Evolutionary conservation across 2,888 invertebrate genomes (phyloP).

Genomic region (Eristalinus sepulchralis): DNA sequence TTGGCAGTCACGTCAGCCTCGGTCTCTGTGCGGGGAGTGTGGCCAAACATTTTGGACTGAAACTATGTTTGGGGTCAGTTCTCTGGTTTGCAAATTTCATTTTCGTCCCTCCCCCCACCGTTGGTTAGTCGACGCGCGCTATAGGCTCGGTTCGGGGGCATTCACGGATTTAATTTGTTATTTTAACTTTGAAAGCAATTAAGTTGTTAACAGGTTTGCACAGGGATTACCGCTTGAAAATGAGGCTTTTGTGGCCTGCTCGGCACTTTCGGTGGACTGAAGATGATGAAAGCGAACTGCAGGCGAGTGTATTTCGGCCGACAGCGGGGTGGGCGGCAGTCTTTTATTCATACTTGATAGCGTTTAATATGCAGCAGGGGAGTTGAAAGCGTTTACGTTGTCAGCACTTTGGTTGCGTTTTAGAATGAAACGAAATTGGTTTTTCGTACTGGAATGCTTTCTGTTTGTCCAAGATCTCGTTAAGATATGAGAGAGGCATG

Average conservation of each 20-base stretch:
- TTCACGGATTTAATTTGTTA: constrained; percentile 13
- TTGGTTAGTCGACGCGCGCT: neutral
- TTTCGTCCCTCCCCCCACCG: neutral
- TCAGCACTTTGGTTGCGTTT: neutral
- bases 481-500: too few relatives aligned
- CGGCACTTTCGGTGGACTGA: neutral
- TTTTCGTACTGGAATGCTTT: too few relatives aligned
- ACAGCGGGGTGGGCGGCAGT: neutral
- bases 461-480: too few relatives aligned
- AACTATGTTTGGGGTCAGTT: constrained; percentile 33
- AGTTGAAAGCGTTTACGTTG: neutral
- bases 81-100: neutral
- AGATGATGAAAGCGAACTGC: neutral
- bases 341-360: neutral
- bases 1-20: constrained; percentile 55
- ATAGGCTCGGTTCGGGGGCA: neutral
- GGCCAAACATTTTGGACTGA: constrained; percentile 25
- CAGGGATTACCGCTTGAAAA: neutral
- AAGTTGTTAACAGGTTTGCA: constrained; percentile 24
- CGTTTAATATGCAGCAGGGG: neutral
- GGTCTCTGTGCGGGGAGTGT: neutral
- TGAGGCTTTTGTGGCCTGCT: neutral
- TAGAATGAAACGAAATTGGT: neutral
- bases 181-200: constrained; percentile 29
- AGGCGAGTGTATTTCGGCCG: neutral